Conservation (phyloP, 2,888 invertebrate genomes). For the Temnothorax rugatulus region DNA sequence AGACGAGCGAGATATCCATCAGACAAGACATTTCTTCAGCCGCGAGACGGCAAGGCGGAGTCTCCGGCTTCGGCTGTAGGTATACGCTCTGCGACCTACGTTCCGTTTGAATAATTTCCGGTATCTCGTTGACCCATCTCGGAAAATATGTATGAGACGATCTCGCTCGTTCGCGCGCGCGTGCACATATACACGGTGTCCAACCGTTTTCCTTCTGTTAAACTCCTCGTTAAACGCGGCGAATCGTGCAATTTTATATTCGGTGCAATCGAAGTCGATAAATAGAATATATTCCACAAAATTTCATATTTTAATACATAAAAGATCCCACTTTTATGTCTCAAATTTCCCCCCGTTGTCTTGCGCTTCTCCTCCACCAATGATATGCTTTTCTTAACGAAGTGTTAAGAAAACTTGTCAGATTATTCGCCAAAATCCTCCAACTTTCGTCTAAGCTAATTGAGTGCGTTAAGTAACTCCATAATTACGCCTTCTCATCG, state of each 20-base stretch:
- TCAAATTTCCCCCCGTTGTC: not conserved
- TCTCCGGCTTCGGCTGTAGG: constrained; percentile 59
- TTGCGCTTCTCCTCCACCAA: not conserved
- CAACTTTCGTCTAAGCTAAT: not conserved
- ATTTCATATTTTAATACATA: not conserved
- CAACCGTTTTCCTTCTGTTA: not conserved
- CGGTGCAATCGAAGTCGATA: not conserved
- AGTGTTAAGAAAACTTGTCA: not conserved
- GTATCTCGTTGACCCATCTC: constrained; percentile 80
- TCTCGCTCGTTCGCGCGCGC: not conserved
- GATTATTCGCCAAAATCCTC: not conserved
- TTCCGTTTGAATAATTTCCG: constrained; percentile 78
- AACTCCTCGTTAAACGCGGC: not conserved
- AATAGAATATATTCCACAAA: not conserved
- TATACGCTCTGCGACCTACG: constrained; percentile 61
- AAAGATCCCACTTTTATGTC: not conserved
- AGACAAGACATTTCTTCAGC: constrained; percentile 48
- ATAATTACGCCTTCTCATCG: constrained; percentile 13
- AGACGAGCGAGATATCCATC: constrained; percentile 53
- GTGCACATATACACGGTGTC: not conserved
- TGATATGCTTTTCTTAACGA: not conserved
- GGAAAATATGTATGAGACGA: constrained; percentile 72
- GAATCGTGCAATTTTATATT: not conserved
- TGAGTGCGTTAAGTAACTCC: not conserved
- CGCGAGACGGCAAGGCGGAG: constrained; percentile 56